Conservation (phyloP, 2,888 invertebrate species). For the Lithophane socia region DNA sequence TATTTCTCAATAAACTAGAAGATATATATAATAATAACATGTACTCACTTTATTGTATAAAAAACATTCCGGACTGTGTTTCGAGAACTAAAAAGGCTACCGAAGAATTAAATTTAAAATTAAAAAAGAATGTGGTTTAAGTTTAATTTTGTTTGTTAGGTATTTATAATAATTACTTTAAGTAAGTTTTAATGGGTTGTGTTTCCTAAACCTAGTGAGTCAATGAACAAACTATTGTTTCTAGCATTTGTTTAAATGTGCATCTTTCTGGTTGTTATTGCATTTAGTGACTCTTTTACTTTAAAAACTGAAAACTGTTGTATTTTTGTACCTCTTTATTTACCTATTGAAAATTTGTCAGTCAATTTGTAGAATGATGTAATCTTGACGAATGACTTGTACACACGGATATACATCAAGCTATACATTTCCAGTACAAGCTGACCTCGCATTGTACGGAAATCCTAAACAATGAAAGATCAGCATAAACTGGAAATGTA, state of each 20-base stretch:
- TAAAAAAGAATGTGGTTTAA: constrained; percentile 31
- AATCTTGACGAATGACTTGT: constrained; percentile 20
- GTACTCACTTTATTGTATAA: constrained; percentile 15
- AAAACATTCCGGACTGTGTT: constrained; percentile 21
- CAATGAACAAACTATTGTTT: constrained; percentile 54
- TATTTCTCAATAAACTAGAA: constrained; percentile 6
- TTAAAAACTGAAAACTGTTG: constrained; percentile 26
- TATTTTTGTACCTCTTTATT: constrained; percentile 48
- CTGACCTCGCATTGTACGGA: no score
- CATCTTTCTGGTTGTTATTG: constrained; percentile 41
- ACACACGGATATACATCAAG: no score
- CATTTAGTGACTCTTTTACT: constrained; percentile 36
- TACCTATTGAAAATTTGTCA: constrained; percentile 17
- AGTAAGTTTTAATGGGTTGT: constrained; percentile 59
- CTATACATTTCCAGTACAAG: no score
- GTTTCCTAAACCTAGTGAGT: constrained; percentile 58
- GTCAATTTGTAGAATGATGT: constrained; percentile 28
- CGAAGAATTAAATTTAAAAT: constrained; percentile 37
- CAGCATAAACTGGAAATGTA: no score
- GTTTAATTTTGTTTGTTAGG: constrained; percentile 37
- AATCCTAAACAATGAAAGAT: no score
- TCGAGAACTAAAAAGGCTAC: constrained; percentile 49
- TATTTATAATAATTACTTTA: constrained; percentile 20
- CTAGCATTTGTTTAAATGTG: constrained; percentile 22
- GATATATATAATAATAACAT: background rate